Evolutionary conservation across 2,113 vertebrate genomes (phyloP).

Genomic region (Bettongia penicillata): DNA sequence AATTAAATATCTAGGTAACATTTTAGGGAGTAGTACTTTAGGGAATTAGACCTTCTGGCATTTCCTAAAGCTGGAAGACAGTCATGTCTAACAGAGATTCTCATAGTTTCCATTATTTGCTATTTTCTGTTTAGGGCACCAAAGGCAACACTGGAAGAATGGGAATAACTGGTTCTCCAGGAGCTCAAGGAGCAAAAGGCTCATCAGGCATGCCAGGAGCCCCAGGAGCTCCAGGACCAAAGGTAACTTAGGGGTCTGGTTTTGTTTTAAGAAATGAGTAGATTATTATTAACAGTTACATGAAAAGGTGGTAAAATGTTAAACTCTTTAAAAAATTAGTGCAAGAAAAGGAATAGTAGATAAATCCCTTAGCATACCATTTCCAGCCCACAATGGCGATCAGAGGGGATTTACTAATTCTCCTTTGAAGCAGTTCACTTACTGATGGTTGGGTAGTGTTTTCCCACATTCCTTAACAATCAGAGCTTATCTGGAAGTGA

Average conservation of each 20-base stretch:
- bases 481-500: not conserved
- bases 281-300: not conserved
- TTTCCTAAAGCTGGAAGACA: not conserved
- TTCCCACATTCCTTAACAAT: constrained; percentile 8
- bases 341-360: not conserved
- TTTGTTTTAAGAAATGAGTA: not conserved
- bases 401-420: not conserved
- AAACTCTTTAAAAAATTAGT: constrained; percentile 30
- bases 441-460: not conserved
- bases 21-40: not conserved
- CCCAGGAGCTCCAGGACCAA: constrained; percentile 87
- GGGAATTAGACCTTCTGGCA: not conserved
- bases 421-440: constrained; percentile 19
- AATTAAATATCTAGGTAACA: not conserved
- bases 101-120: constrained; percentile 48
- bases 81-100: not conserved
- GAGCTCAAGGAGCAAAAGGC: constrained; percentile 88
- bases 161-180: constrained; percentile 90
- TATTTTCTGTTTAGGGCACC: constrained; percentile 85
- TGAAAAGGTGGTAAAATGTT: not conserved
- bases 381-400: not conserved
- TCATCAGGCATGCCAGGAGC: constrained; percentile 88
- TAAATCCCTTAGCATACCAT: not conserved
- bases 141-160: constrained; percentile 86
- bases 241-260: constrained; percentile 83